Conservation (phyloP, 2,888 invertebrate species). For the Parnassius glacialis region DNA sequence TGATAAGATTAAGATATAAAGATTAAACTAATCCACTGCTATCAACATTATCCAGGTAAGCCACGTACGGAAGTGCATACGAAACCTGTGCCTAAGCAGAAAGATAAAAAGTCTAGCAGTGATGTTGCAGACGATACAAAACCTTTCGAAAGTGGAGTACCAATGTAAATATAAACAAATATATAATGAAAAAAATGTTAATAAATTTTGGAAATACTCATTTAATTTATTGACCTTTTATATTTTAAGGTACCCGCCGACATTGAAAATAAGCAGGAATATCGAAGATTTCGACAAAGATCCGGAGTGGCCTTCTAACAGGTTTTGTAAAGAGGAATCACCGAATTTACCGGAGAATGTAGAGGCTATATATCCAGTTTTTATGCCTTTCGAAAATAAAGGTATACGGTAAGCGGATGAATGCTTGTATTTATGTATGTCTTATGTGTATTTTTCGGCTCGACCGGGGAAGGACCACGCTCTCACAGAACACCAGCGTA, state of each 20-base stretch:
- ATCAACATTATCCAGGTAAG: slow-evolving; percentile 34
- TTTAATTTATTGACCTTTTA: neutral
- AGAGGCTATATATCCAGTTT: slow-evolving; percentile 83
- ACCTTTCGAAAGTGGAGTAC: slow-evolving; percentile 33
- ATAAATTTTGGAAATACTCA: neutral
- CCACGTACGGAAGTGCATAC: neutral
- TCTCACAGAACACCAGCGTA: too few relatives aligned
- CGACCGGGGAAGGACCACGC: too few relatives aligned
- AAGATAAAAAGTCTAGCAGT: slow-evolving; percentile 10
- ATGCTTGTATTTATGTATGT: neutral
- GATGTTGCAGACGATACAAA: slow-evolving; percentile 23
- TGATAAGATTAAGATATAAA: too few relatives aligned
- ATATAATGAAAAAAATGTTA: too few relatives aligned
- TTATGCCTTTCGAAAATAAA: slow-evolving; percentile 89
- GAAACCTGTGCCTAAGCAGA: slow-evolving; percentile 16
- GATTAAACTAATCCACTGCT: too few relatives aligned
- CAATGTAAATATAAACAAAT: slow-evolving; percentile 29
- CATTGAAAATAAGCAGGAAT: slow-evolving; percentile 69
- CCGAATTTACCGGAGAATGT: slow-evolving; percentile 63
- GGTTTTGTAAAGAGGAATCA: slow-evolving; percentile 68
- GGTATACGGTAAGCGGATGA: slow-evolving; percentile 83
- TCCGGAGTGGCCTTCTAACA: slow-evolving; percentile 77
- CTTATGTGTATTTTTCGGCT: slow-evolving; percentile 13
- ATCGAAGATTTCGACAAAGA: slow-evolving; percentile 76
- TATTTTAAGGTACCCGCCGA: slow-evolving; percentile 65